Evolutionary conservation across 2,797 vertebrate species (phyloP), one percentile per base, ranked within the genome.

Genomic region (Nasua narica): DNA sequence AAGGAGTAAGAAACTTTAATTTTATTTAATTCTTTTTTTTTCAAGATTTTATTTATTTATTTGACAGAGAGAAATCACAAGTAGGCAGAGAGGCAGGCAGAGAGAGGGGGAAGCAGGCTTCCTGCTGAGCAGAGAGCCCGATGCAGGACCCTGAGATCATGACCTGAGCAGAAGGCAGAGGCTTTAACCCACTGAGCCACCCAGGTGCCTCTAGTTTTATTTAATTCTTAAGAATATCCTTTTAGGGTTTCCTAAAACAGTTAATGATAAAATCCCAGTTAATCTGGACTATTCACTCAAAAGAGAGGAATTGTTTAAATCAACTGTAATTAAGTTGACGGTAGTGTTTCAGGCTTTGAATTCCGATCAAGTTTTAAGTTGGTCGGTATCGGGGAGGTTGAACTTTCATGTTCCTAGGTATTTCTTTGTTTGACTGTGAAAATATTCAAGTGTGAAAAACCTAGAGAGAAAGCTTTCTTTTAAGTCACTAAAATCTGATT

Each of bases 341-440:
- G 89, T 85, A 2, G 62, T 1, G 97, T 98, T 96, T 95, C 48
- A 96, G 46, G 79, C 97, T 98, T 93, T 89, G 81, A 74, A 91
- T 90, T 86, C 96, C 70, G 84, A 97, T 98, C 98, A 97, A 40
- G 96, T 98, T 98, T 98, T 97, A 96, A 70, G 88, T 96, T 98
- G 94, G 95, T 97, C 97, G 19, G 65, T 82, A 77, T 46, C 87
- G 78, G 92, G 95, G 96, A 98, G 82, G 25, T 95, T 96, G 95
- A 96, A 92, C 35, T 98, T 97, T 98, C 97, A 91, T 95, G 94
- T 97, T 97, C 97, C 97, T 95, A 96, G 97, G 97, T 97, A 98
- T 98, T 97, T 97, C 97, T 98, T 98, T 98, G 97, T 98, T 98
- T 97, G 93, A 97, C 94, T 98, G 97, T 98, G 92, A 96, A 98